Percentiles rank a stretch among this genome's conserved stretches.
Evolutionary conservation across 92 coral and sea anemone genomes (phyloP).

Genomic region (Heteractis magnifica): DNA sequence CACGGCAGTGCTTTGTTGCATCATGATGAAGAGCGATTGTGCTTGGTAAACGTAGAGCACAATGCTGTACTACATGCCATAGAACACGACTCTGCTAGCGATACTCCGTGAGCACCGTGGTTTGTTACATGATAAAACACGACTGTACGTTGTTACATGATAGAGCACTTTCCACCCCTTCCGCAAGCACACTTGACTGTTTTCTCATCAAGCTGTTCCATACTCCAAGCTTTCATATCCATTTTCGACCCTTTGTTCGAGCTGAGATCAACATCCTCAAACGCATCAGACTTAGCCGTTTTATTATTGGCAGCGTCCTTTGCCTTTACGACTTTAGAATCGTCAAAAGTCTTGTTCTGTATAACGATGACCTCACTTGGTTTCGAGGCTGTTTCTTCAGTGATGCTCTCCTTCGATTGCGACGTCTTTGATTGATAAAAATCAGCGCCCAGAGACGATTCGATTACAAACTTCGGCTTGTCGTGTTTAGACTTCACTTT

Average conservation of each 20-base stretch:
- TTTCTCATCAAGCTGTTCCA: constrained; percentile 82
- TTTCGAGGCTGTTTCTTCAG: constrained; percentile 40
- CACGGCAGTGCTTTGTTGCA: not conserved
- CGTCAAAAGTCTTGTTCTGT: constrained; percentile 63
- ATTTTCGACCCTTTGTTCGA: constrained; percentile 58
- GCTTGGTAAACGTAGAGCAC: not conserved
- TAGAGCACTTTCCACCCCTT: constrained; percentile 78
- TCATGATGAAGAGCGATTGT: not conserved
- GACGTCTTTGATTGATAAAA: constrained; percentile 65
- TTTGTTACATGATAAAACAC: not conserved
- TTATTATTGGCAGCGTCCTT: not conserved
- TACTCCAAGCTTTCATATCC: constrained; percentile 70
- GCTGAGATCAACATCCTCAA: constrained; percentile 71
- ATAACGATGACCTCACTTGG: constrained; percentile 54
- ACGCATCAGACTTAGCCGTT: constrained; percentile 47
- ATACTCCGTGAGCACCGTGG: not conserved
- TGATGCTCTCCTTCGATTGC: constrained; percentile 58
- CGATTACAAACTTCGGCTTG: constrained; percentile 82
- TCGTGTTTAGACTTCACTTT: constrained; percentile 69
- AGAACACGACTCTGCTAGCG: not conserved
- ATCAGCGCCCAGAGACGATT: constrained; percentile 81
- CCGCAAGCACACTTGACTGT: constrained; percentile 82
- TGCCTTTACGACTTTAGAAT: constrained; percentile 10
- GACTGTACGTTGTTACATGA: constrained; percentile 46
- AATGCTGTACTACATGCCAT: not conserved